Conservation (phyloP, 37 sponge, comb jelly and placozoan species). For the Diacarnus erythraeanus region DNA sequence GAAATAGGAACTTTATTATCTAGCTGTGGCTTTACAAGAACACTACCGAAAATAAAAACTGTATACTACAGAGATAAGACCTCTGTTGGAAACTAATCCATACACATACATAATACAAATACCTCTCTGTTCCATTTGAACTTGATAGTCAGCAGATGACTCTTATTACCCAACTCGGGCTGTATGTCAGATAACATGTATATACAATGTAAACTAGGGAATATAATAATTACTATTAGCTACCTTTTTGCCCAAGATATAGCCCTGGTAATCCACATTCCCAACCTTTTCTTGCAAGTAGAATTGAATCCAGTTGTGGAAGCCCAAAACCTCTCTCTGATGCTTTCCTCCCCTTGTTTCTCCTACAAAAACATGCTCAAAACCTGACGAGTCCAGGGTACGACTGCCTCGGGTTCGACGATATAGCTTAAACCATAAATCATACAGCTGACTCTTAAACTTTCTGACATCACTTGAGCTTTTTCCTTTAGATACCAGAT, state of each 20-base stretch:
- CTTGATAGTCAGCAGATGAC: slow-evolving; percentile 64
- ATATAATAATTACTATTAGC: not conserved
- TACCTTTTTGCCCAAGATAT: slow-evolving; percentile 70
- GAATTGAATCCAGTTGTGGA: slow-evolving; percentile 98
- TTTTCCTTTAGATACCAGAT: slow-evolving; percentile 72
- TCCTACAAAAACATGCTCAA: slow-evolving; percentile 98
- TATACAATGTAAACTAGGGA: not conserved
- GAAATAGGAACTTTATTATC: not conserved
- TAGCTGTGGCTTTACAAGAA: too few species aligned
- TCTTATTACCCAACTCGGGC: slow-evolving; percentile 46
- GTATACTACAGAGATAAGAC: too few species aligned
- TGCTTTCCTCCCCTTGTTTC: slow-evolving; percentile 71
- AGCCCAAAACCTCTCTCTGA: slow-evolving; percentile 85
- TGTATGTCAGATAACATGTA: not conserved
- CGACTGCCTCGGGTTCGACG: slow-evolving; percentile 55
- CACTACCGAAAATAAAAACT: not conserved
- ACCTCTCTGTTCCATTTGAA: slow-evolving; percentile 82
- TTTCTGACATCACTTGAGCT: slow-evolving; percentile 30
- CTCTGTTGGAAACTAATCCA: not conserved
- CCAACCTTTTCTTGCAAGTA: slow-evolving; percentile 89
- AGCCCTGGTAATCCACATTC: slow-evolving; percentile 94
- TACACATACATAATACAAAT: not conserved
- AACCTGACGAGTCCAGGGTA: slow-evolving; percentile 84
- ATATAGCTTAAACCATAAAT: slow-evolving; percentile 91
- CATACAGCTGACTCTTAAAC: slow-evolving; percentile 85